Base-by-base conservation (phyloP, 2,888 invertebrate genomes). In the Drosophila aldrichi region DNA sequence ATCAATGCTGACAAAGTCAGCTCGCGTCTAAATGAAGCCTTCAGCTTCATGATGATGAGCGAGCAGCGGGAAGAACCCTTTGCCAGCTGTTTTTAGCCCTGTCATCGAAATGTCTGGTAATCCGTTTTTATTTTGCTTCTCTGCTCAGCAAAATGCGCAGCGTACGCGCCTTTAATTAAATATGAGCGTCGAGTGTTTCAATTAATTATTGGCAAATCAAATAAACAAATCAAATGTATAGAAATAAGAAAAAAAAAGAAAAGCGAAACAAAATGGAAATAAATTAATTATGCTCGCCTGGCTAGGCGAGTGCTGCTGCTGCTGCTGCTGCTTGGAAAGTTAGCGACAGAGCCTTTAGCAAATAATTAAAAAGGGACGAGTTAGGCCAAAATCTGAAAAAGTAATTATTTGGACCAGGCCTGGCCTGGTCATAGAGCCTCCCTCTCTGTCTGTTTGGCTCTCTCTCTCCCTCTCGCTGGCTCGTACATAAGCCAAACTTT, bases 321-420 rank as follows among this genome's bases (percentile, higher is more conserved):
- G 29, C 29, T 29, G 32, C 32, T 32, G 32, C 32, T 44, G 44
- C 44, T 22, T 9, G 48, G 57, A 52, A 64, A 66, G 68, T 72
- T 72, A 66, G 83, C 81, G 80, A 86, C 86, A 86, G 48, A 82
- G 73, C 81, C 69, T 68, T 78, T 79, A 66, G 69, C 76, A 83
- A 87, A 84, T 89, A 84, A 84, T 84, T 84, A 84, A 84, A 84
- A 87, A 88, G 72, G 89, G 87, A 79, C 86, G 68, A 67, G 72
- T 74, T 71, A 0, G 77, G 69, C 79, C 69, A 79, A 88, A 88
- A 86, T 83, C 84, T 83, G 74, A 76, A 81, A 88, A 89, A 84
- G 84, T 83, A 83, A 84, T 84, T 88, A 84, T 89, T 83, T 83
- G 87, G 36, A 56, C 49, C 66, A 59, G 59, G 41, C 73, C 73